Percentiles rank a stretch among this genome's conserved stretches.
These are phyloP conservation scores for Drosophila aldrichi DNA, from an alignment of 2,888 invertebrate genomes.

Conservation along the genomic window DNA sequence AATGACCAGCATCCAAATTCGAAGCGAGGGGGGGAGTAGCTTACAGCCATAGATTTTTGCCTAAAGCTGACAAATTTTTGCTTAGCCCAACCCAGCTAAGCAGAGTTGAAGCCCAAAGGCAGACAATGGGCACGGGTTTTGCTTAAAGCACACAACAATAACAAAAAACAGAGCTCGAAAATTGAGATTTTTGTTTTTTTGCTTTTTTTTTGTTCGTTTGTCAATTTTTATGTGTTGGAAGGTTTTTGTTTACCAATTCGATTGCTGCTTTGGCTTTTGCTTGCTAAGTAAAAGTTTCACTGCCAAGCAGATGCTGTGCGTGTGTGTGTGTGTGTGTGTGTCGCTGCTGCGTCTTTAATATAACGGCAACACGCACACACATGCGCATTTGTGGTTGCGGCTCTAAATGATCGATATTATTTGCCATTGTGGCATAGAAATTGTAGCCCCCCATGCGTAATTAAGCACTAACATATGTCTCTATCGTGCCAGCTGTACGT, in stretches of 20 bases:
- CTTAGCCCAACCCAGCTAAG: conserved; percentile 34
- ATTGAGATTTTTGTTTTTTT: conserved; percentile 11
- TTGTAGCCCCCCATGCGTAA: conserved; percentile 69
- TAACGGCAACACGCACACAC: conserved; percentile 61
- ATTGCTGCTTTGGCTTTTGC: conserved; percentile 41
- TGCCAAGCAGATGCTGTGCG: conserved; percentile 58
- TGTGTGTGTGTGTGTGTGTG: conserved; percentile 26
- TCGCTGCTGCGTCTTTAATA: conserved; percentile 54
- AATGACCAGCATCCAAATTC: conserved; percentile 26
- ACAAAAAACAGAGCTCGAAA: conserved; percentile 48
- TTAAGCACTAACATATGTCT: conserved; percentile 73
- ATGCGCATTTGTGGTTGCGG: conserved; percentile 14
- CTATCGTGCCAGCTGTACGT: conserved; percentile 20
- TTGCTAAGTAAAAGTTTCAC: conserved; percentile 74
- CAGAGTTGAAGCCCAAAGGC: conserved; percentile 11
- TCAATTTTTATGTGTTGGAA: conserved; percentile 60
- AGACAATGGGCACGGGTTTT: conserved; percentile 58
- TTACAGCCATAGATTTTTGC: conserved; percentile 33
- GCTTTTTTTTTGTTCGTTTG: conserved; percentile 16
- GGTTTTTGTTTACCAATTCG: conserved; percentile 69
- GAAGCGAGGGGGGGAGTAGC: background rate
- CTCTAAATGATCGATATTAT: conserved; percentile 77
- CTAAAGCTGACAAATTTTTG: conserved; percentile 73
- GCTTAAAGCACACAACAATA: conserved; percentile 37
- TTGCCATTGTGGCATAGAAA: conserved; percentile 79